Evolutionary conservation across 2,113 vertebrate species (phyloP), one percentile per base, ranked within the genome.

Genomic region (Rissa tridactyla): DNA sequence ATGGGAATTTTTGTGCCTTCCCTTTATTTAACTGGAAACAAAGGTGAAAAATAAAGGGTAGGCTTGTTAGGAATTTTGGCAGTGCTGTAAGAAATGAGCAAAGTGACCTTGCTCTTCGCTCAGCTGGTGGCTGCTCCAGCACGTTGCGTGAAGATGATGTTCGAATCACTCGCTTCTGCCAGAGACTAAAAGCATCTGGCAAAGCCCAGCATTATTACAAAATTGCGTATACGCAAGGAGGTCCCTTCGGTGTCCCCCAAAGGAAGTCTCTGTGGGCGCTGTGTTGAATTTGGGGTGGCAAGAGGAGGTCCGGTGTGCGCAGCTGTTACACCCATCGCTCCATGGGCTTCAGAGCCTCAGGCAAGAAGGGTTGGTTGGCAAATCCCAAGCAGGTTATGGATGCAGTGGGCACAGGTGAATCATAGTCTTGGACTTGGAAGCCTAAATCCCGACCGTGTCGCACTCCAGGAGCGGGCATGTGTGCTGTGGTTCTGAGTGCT

Each of bases 241-340:
- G 49, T 80, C 32, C 62, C 71, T 47, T 78, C 5, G 4, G 18
- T 20, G 58, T 49, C 26, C 54, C 49, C 23, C 29, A 26, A 6
- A 69, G 52, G 44, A 75, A 51, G 29, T 34, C 0, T 0, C 38
- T 32, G 49, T 15, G 54, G 36, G 11, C 57, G 40, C 51, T 61
- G 73, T 36, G 55, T 51, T 75, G 78, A 49, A 30, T 75, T 90
- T 66, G 70, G 15, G 55, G 54, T 32, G 12, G 27, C 29, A 38
- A 40, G 44, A 76, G 38, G 62, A 51, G 77, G 6, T 61, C 81
- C 5, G 18, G 29, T 44, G 27, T 15, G 26, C 10, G 26, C 44
- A 23, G 12, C 75, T 2, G 0, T 66, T 34, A 13, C 0, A 2
- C 40, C 34, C 13, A 1, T 52, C 0, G 0, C 69, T 84, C 30